phyloP scores from a whole-genome alignment of 2,797 vertebrate species.

The Etheostoma perlongum region DNA sequence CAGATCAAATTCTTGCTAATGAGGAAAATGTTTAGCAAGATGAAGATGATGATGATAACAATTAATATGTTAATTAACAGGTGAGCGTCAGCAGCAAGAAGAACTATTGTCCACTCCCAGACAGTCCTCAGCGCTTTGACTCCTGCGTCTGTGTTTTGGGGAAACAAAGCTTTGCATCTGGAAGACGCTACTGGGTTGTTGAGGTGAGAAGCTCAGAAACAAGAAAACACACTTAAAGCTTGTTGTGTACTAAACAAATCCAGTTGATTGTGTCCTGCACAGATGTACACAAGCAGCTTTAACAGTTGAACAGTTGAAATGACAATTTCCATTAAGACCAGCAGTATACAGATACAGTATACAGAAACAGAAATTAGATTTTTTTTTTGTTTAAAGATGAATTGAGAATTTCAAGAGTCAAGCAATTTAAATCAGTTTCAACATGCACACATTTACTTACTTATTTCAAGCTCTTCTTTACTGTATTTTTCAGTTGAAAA shows the following conservation, averaged over 20 bases:
- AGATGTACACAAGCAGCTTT: neutral
- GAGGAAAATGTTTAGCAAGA: neutral
- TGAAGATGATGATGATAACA: neutral
- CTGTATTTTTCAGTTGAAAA: too few species aligned
- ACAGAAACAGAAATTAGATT: too few species aligned
- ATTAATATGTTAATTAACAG: slow-evolving; percentile 45
- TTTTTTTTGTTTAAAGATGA: too few species aligned
- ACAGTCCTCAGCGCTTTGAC: slow-evolving; percentile 75
- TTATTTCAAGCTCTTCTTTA: too few species aligned
- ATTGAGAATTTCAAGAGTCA: too few species aligned
- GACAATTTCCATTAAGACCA: too few species aligned
- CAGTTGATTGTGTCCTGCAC: neutral
- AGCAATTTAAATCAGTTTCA: too few species aligned
- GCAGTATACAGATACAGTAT: too few species aligned
- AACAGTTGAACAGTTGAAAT: too few species aligned
- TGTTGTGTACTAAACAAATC: neutral
- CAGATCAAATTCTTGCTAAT: neutral
- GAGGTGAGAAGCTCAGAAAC: slow-evolving; percentile 63
- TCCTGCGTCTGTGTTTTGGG: slow-evolving; percentile 82
- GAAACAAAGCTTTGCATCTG: slow-evolving; percentile 71
- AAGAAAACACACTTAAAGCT: neutral
- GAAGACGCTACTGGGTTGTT: slow-evolving; percentile 81
- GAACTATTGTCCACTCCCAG: slow-evolving; percentile 33
- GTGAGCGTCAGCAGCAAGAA: slow-evolving; percentile 67
- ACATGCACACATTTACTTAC: too few species aligned